These are phyloP conservation scores for Morinoia aosen DNA, from an alignment of 2,888 invertebrate species.

Conservation along the genomic window DNA sequence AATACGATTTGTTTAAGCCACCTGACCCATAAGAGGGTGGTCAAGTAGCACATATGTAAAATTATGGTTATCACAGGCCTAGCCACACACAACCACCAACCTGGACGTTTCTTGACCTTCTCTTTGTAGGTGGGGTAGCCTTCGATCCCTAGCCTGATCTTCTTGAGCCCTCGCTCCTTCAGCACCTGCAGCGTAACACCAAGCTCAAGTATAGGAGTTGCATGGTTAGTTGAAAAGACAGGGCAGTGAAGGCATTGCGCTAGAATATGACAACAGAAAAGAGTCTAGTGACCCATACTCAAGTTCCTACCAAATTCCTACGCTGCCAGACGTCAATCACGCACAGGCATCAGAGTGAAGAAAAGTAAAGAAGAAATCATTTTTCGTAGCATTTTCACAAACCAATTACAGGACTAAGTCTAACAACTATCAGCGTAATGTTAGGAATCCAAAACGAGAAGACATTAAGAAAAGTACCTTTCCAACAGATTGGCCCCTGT, in stretches of 20 bases:
- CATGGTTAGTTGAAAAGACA: neutral
- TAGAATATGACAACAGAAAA: neutral
- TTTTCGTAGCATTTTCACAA: neutral
- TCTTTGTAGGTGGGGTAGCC: slow-evolving; percentile 99
- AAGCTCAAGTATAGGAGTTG: slow-evolving; percentile 54
- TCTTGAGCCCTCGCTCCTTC: slow-evolving; percentile 98
- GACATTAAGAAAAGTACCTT: neutral
- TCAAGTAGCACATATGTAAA: too few species aligned
- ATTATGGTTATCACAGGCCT: too few species aligned
- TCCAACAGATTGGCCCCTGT: neutral
- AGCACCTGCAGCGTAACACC: slow-evolving; percentile 77
- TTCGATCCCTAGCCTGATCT: slow-evolving; percentile 98
- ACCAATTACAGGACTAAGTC: neutral
- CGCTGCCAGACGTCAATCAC: too few species aligned
- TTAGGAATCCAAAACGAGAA: neutral
- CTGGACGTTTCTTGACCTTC: slow-evolving; percentile 95
- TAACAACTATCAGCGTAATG: neutral
- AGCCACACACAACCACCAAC: slow-evolving; percentile 75
- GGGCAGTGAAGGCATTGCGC: neutral
- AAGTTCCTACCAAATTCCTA: too few species aligned
- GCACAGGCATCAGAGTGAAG: too few species aligned
- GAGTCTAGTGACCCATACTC: too few species aligned
- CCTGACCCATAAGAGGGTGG: too few species aligned
- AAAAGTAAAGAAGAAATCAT: too few species aligned
- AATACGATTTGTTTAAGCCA: too few species aligned